These are phyloP conservation scores for Apeira syringaria DNA, from an alignment of 2,888 invertebrate species.

Conservation along the genomic window DNA sequence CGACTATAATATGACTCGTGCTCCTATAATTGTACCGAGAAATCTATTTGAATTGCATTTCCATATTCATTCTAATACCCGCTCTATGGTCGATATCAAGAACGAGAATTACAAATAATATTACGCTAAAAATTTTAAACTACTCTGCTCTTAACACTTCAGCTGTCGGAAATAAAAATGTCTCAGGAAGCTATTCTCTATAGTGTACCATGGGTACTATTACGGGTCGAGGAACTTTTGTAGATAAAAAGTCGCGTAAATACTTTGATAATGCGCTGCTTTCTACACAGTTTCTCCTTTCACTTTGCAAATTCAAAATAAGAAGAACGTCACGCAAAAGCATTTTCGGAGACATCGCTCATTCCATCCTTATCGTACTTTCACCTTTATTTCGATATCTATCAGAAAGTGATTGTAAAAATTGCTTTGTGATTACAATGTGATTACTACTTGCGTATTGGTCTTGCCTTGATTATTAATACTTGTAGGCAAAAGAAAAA, in stretches of 20 bases:
- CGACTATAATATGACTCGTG: neutral
- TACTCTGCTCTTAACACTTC: no score
- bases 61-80: no score
- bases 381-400: conserved; percentile 38
- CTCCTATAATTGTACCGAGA: conserved; percentile 29
- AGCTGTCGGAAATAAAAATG: no score
- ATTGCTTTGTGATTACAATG: conserved; percentile 9
- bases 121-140: no score
- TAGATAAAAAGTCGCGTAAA: conserved; percentile 7
- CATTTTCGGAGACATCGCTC: conserved; percentile 25
- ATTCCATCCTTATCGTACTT: conserved; percentile 40
- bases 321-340: conserved; percentile 28
- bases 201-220: no score
- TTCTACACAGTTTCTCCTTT: conserved; percentile 39
- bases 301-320: conserved; percentile 31
- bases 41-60: conserved; percentile 23
- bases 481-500: conserved; percentile 6
- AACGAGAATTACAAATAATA: no score
- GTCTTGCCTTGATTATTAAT: conserved; percentile 7
- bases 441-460: conserved; percentile 2
- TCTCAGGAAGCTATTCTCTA: no score
- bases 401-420: conserved; percentile 24
- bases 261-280: conserved; percentile 18
- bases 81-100: no score
- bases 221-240: no score